Evolutionary conservation across 2,888 invertebrate species (phyloP).

Genomic region (Fragum fragum): DNA sequence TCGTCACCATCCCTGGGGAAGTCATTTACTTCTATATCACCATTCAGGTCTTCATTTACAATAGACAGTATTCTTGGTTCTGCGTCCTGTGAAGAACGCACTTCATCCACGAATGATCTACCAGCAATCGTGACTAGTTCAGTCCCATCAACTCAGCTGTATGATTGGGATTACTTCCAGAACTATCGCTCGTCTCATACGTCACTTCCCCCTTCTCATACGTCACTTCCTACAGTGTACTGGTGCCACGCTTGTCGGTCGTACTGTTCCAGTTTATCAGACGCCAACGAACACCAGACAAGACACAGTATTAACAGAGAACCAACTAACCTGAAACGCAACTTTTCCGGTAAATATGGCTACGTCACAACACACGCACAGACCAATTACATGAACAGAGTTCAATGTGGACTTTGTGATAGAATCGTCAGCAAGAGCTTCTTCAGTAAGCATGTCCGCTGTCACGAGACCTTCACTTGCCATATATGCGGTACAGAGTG

Average conservation of each 20-base stretch:
- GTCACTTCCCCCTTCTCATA: background rate
- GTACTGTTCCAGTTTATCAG: slow-evolving; percentile 21
- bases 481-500: slow-evolving; percentile 43
- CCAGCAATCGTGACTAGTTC: slow-evolving; percentile 37
- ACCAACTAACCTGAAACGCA: slow-evolving; percentile 27
- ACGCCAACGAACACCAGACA: slow-evolving; percentile 29
- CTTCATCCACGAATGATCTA: background rate
- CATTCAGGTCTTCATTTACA: slow-evolving; percentile 28
- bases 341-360: slow-evolving; percentile 37
- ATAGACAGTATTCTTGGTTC: slow-evolving; percentile 43
- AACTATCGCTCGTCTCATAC: background rate
- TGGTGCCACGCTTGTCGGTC: slow-evolving; percentile 50
- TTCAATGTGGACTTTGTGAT: slow-evolving; percentile 51
- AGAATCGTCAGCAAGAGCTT: slow-evolving; percentile 41
- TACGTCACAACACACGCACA: slow-evolving; percentile 36
- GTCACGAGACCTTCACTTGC: slow-evolving; percentile 46
- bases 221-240: slow-evolving; percentile 10
- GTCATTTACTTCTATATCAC: background rate
- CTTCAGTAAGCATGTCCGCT: slow-evolving; percentile 40
- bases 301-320: slow-evolving; percentile 28
- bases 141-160: background rate
- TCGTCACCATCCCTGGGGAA: background rate
- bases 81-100: background rate
- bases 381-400: slow-evolving; percentile 30
- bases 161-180: slow-evolving; percentile 34